A percentile compares a stretch with the other conserved stretches of the same genome.
These are phyloP conservation scores for Theonella swinhoei DNA, from an alignment of 37 sponge, comb jelly and placozoan genomes.

Conservation along the genomic window DNA sequence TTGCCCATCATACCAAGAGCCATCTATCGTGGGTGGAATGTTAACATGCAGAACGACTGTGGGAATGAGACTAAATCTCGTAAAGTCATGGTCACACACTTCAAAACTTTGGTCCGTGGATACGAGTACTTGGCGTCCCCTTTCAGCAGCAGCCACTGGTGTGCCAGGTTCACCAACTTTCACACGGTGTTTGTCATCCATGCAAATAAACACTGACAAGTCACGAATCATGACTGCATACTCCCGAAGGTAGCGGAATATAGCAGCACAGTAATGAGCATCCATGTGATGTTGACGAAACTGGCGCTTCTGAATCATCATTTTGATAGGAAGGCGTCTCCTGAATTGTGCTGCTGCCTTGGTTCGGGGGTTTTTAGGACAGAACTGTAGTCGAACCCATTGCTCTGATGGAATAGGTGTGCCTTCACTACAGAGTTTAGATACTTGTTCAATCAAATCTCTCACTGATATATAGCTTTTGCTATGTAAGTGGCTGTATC, in stretches of 20 bases:
- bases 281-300: constrained; percentile 16
- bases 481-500: constrained; percentile 31
- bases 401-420: constrained; percentile 34
- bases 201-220: too few species aligned
- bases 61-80: too few species aligned
- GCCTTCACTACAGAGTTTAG: constrained; percentile 28
- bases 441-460: constrained; percentile 31
- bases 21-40: too few species aligned
- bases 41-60: too few species aligned
- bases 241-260: constrained; percentile 38
- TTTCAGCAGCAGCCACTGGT: too few species aligned
- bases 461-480: constrained; percentile 33
- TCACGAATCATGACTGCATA: too few species aligned
- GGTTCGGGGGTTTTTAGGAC: constrained; percentile 9
- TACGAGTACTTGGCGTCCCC: too few species aligned
- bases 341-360: constrained; percentile 30
- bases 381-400: constrained; percentile 27
- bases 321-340: constrained; percentile 7
- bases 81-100: too few species aligned
- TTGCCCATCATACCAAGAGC: too few species aligned
- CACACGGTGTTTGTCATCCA: too few species aligned
- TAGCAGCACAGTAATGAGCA: constrained; percentile 39
- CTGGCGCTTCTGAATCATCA: constrained; percentile 45
- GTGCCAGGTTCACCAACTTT: too few species aligned
- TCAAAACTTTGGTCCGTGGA: too few species aligned